Evolutionary conservation across 2,888 invertebrate genomes (phyloP).

Genomic region (Perithous albicinctus): DNA sequence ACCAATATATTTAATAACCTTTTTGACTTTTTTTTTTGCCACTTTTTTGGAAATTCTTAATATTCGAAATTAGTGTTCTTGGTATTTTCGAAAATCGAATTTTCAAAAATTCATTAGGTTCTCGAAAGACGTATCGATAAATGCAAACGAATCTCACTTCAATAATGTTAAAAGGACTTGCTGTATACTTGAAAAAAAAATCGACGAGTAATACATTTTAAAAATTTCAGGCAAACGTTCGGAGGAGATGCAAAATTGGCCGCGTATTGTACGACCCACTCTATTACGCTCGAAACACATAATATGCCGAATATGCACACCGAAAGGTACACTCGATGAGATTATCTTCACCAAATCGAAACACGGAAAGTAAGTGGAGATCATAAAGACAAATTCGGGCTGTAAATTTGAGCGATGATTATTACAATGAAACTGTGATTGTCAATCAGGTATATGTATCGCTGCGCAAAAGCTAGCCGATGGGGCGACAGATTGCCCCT

Average conservation of each 20-base stretch:
- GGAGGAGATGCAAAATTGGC: slow-evolving; percentile 88
- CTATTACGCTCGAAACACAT: slow-evolving; percentile 90
- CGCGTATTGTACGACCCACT: slow-evolving; percentile 91
- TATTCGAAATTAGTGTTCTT: too few relatives aligned
- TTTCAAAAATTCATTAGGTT: not conserved
- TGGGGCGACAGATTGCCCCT: slow-evolving; percentile 94
- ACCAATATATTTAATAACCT: too few relatives aligned
- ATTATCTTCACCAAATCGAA: slow-evolving; percentile 91
- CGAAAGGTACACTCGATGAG: slow-evolving; percentile 90
- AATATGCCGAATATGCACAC: slow-evolving; percentile 92
- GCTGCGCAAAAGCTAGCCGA: slow-evolving; percentile 89
- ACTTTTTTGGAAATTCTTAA: too few relatives aligned
- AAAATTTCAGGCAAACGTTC: slow-evolving; percentile 83
- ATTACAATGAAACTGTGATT: slow-evolving; percentile 59
- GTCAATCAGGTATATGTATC: slow-evolving; percentile 87
- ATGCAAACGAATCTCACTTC: not conserved
- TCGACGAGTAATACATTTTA: slow-evolving; percentile 10
- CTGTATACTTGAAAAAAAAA: not conserved
- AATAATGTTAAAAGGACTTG: not conserved
- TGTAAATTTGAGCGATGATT: slow-evolving; percentile 12
- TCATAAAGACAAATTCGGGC: slow-evolving; percentile 7
- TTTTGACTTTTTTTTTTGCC: too few relatives aligned
- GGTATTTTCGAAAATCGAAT: too few relatives aligned
- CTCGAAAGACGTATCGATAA: not conserved
- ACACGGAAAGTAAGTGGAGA: slow-evolving; percentile 89